These are phyloP conservation scores for Drosophila tsacasi DNA, from an alignment of 1,140 invertebrate genomes.

Conservation along the genomic window DNA sequence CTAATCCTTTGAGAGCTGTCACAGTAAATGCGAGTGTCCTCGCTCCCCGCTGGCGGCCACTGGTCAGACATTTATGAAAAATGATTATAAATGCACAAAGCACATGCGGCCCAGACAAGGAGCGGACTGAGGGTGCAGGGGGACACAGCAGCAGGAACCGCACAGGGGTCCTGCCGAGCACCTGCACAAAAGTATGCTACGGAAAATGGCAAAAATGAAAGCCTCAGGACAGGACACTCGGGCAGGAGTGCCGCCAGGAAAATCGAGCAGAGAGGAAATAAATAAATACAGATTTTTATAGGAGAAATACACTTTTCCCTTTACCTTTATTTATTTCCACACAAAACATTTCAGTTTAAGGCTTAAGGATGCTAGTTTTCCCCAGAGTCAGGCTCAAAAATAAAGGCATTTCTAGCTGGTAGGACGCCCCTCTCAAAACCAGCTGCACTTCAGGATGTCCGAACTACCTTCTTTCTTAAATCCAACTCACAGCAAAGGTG, in stretches of 20 bases:
- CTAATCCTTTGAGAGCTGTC: constrained; percentile 85
- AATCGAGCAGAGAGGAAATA: not conserved
- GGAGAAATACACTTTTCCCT: not conserved
- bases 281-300: constrained; percentile 9
- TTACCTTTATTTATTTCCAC: not conserved
- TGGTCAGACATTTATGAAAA: constrained; percentile 79
- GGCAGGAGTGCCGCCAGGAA: not conserved
- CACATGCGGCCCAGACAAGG: constrained; percentile 53
- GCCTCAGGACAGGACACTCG: constrained; percentile 9
- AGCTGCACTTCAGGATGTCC: not conserved
- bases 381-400: not conserved
- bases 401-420: not conserved
- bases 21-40: constrained; percentile 64
- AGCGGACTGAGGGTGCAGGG: too few species aligned
- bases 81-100: constrained; percentile 83
- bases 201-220: constrained; percentile 57
- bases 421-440: not conserved
- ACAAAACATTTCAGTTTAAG: not conserved
- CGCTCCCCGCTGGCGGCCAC: constrained; percentile 32
- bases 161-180: constrained; percentile 9
- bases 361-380: not conserved
- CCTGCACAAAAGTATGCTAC: constrained; percentile 64
- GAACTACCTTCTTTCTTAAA: not conserved
- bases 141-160: not conserved
- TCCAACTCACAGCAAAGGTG: constrained; percentile 27